Percentiles rank a stretch among this genome's conserved stretches.
Conservation (phyloP, 2,113 vertebrate genomes). For the Scortum barcoo region DNA sequence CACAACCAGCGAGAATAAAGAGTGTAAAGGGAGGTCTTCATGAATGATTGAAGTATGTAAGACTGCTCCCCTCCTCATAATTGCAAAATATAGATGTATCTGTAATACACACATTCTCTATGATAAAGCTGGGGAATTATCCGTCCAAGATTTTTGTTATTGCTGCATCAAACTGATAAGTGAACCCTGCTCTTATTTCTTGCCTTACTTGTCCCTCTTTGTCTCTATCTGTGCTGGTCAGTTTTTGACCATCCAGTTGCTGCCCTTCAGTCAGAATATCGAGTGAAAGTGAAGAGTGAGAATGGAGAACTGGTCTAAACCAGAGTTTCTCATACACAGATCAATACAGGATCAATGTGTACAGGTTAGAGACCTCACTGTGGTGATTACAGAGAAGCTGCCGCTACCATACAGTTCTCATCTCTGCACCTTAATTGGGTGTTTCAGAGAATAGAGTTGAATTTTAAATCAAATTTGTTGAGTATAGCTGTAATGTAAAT, state of each 20-base stretch:
- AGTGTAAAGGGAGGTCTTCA: slow-evolving; percentile 65
- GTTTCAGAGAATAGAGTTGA: slow-evolving; percentile 36
- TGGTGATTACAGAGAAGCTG: slow-evolving; percentile 74
- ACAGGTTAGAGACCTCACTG: slow-evolving; percentile 76
- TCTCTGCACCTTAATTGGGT: slow-evolving; percentile 65
- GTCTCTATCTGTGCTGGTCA: slow-evolving; percentile 44
- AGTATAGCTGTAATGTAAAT: slow-evolving; percentile 13
- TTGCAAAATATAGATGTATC: slow-evolving; percentile 24
- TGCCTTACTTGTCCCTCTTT: slow-evolving; percentile 18
- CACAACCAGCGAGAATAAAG: slow-evolving; percentile 67
- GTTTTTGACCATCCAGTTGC: slow-evolving; percentile 44
- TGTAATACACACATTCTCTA: slow-evolving; percentile 8
- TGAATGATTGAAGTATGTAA: slow-evolving; percentile 59
- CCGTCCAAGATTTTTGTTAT: slow-evolving; percentile 6
- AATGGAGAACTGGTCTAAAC: slow-evolving; percentile 62
- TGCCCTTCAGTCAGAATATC: slow-evolving; percentile 69
- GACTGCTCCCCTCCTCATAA: slow-evolving; percentile 17
- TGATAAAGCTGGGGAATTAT: background rate
- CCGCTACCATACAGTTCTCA: slow-evolving; percentile 49
- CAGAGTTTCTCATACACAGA: slow-evolving; percentile 79
- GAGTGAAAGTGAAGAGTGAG: slow-evolving; percentile 64
- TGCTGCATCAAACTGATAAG: slow-evolving; percentile 1
- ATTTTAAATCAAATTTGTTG: slow-evolving; percentile 24
- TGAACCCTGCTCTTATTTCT: background rate
- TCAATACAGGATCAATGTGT: slow-evolving; percentile 80